Evolutionary conservation across 2,888 invertebrate species (phyloP).

Genomic region (Cryptocheilus praepositus): DNA sequence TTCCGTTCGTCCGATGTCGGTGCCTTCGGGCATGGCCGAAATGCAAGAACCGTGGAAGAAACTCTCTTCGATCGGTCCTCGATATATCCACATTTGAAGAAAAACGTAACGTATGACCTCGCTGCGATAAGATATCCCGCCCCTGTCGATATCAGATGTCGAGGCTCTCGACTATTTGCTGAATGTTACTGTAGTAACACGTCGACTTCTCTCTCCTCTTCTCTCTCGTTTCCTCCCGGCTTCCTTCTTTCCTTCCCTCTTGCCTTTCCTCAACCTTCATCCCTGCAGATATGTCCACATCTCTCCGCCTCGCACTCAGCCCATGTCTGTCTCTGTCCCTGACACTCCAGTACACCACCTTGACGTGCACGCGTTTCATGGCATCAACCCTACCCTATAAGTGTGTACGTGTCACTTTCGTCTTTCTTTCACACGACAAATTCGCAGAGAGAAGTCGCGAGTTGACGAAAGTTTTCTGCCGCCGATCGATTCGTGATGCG

Average conservation of each 20-base stretch:
- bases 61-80: constrained; percentile 32
- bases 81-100: constrained; percentile 32
- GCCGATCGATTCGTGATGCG: constrained; percentile 30
- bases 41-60: constrained; percentile 27
- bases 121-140: constrained; percentile 44
- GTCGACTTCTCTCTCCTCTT: constrained; percentile 9
- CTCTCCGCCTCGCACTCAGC: background rate
- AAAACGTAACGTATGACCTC: constrained; percentile 42
- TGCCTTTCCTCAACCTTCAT: constrained; percentile 1
- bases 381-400: background rate
- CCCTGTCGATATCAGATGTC: constrained; percentile 54
- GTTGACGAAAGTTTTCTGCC: constrained; percentile 37
- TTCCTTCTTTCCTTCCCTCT: constrained; percentile 1
- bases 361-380: background rate
- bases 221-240: background rate
- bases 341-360: background rate
- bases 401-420: background rate
- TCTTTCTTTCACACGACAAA: constrained; percentile 5
- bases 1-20: constrained; percentile 4
- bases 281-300: too few relatives aligned
- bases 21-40: constrained; percentile 3
- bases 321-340: background rate
- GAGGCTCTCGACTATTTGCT: constrained; percentile 36
- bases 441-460: constrained; percentile 23
- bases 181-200: constrained; percentile 36